These are phyloP conservation scores for Nymphalis io DNA, from an alignment of 1,140 invertebrate species.

Conservation along the genomic window DNA sequence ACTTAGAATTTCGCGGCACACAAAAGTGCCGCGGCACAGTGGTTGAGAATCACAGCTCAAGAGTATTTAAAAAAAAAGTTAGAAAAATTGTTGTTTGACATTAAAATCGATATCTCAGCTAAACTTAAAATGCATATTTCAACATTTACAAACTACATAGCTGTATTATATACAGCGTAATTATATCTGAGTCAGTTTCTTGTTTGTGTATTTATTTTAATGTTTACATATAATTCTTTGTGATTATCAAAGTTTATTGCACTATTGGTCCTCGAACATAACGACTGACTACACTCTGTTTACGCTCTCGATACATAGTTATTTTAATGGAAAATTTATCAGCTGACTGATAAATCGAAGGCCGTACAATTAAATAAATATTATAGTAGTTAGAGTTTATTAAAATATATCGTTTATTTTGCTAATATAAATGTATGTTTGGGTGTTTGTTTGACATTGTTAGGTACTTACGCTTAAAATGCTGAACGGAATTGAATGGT, in stretches of 20 bases:
- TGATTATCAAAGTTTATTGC: constrained; percentile 36
- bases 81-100: too few relatives aligned
- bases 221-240: constrained; percentile 30
- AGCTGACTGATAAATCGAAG: constrained; percentile 22
- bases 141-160: background rate
- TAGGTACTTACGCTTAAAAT: background rate
- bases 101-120: too few relatives aligned
- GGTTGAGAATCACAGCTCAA: too few relatives aligned
- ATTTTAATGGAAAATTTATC: constrained; percentile 29
- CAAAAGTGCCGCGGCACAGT: too few relatives aligned
- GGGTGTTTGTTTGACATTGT: too few relatives aligned
- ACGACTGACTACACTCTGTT: constrained; percentile 11
- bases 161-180: constrained; percentile 8
- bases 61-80: too few relatives aligned
- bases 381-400: background rate
- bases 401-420: background rate
- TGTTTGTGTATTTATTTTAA: constrained; percentile 16
- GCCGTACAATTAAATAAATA: constrained; percentile 19
- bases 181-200: constrained; percentile 12
- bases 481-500: background rate
- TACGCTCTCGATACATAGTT: constrained; percentile 16
- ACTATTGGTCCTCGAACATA: constrained; percentile 27
- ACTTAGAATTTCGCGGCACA: too few relatives aligned
- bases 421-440: background rate
- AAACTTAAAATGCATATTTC: too few relatives aligned